Base-by-base conservation (phyloP, 2,888 invertebrate species). In the Crossocerus cetratus region DNA sequence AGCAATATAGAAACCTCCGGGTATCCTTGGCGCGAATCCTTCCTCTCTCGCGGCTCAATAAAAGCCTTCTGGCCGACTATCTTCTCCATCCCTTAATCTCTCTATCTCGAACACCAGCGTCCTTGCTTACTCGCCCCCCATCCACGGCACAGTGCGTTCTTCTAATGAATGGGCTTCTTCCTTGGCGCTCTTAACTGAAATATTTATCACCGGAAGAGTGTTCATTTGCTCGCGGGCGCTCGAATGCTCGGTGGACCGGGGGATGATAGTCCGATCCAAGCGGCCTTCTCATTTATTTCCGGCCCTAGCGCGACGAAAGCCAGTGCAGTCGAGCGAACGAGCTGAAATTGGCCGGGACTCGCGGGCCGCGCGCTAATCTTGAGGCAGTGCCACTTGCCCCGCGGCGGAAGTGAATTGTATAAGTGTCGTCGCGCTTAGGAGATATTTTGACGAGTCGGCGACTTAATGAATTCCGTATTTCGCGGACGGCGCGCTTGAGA, bases 201-300 rank as follows among this genome's bases (percentile, higher is more conserved):
- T 76, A 76, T 76, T 74, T 76, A 76, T 76, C 62, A 76, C 67
- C 55, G 44, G 73, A 43, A 23, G 53, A 62, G 65, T 69, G 65
- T 65, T 65, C 58, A 75, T 64, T 45, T 21, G 60, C 55, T 23
- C 49, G 49, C 14, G 3, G 14, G 49, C n/a, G 16, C 49, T 43
- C 5, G 43, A 43, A 43, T 43, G 16, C 49, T 49, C 49, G 16
- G 3, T 49, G 13, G n/a, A 49, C 49, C 16, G 49, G 4, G 49
- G n/a, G 43, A 5, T 43, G 5, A 49, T 49, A 4, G 13, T 49
- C 14, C 49, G 49, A 14, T 43, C 43, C 49, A 4, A n/a, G 5
- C 49, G 8, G 32, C 32, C 32, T 32, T 5, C 32, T 16, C 49
- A 13, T 49, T 49, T 49, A 49, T 49, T 16, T 49, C 49, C 49